Evolutionary conservation across 1,140 invertebrate species (phyloP).

Genomic region (Hylyphantes graminicola): DNA sequence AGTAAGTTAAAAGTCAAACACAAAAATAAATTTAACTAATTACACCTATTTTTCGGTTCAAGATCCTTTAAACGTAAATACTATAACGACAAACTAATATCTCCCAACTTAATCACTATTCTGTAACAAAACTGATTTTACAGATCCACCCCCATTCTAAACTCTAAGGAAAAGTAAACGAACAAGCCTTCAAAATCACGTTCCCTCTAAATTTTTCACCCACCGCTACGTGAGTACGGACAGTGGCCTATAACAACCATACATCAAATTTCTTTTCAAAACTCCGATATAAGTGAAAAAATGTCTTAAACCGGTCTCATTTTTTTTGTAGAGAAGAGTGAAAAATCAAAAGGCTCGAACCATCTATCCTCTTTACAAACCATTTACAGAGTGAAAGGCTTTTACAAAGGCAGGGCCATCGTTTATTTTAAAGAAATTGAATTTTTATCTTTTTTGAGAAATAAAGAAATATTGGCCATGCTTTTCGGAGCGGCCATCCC

Average conservation of each 20-base stretch:
- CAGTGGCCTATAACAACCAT: conserved; percentile 37
- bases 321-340: conserved; percentile 15
- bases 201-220: conserved; percentile 42
- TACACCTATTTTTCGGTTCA: no score
- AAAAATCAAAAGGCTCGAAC: conserved; percentile 47
- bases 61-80: no score
- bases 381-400: conserved; percentile 52
- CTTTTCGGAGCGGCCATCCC: conserved; percentile 29
- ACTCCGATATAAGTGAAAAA: conserved; percentile 27
- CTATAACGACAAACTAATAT: no score
- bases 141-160: no score
- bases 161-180: neutral
- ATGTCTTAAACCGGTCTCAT: conserved; percentile 12
- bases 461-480: conserved; percentile 46
- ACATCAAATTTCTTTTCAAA: conserved; percentile 49
- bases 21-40: no score
- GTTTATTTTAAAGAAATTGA: conserved; percentile 59
- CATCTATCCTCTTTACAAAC: conserved; percentile 55
- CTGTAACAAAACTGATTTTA: no score
- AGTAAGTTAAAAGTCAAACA: no score
- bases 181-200: conserved; percentile 21
- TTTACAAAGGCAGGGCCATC: conserved; percentile 31
- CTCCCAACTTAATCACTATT: no score
- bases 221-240: conserved; percentile 38
- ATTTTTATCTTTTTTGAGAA: conserved; percentile 52